Conservation (phyloP, 1,140 invertebrate genomes). For the Gonioctena quinquepunctata region DNA sequence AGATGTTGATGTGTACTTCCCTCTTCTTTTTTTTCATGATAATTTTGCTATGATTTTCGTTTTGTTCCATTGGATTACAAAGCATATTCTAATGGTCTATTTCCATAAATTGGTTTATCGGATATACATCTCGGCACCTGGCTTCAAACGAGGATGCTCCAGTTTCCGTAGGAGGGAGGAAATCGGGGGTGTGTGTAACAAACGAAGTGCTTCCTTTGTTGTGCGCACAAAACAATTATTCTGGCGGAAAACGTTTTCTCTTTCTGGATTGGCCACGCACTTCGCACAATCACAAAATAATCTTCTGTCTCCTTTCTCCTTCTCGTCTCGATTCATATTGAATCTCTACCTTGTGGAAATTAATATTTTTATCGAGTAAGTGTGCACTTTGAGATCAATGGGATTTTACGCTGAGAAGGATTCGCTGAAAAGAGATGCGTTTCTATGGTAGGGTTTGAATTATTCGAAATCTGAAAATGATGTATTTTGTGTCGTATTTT, state of each 20-base stretch:
- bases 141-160: conserved; percentile 21
- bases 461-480: neutral
- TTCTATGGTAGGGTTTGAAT: neutral
- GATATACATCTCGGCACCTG: conserved; percentile 30
- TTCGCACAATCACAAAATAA: conserved; percentile 46
- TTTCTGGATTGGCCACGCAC: conserved; percentile 45
- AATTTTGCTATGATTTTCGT: too few species aligned
- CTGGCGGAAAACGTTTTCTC: conserved; percentile 44
- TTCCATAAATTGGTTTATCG: neutral
- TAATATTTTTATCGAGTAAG: conserved; percentile 2
- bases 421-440: neutral
- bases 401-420: neutral
- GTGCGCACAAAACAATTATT: conserved; percentile 48
- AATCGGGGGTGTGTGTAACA: conserved; percentile 19
- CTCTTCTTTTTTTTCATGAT: too few species aligned
- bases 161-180: conserved; percentile 16
- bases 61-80: too few species aligned
- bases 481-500: neutral
- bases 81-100: too few species aligned
- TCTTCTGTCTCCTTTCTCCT: neutral
- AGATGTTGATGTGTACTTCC: too few species aligned
- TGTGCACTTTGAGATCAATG: conserved; percentile 3
- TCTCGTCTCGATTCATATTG: neutral
- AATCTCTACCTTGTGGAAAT: neutral
- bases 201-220: conserved; percentile 31